Base-by-base conservation (phyloP, 2,888 invertebrate genomes). In the Noctua comes region DNA sequence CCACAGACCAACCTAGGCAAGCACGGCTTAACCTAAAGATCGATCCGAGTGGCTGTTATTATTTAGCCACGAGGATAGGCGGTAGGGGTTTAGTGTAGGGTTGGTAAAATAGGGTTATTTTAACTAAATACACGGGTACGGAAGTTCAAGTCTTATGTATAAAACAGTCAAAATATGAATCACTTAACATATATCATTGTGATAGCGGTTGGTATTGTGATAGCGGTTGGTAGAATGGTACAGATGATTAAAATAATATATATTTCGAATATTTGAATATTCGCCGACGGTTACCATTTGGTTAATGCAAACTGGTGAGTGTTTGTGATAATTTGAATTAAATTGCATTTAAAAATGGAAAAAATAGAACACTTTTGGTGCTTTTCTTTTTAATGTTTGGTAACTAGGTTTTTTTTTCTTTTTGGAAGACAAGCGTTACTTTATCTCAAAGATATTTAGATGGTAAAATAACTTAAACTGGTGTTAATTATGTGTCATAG, bases 211-310 rank as follows among this genome's bases (percentile, higher is more conserved):
- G 16, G 43, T 31, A 62, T 21, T 40, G 40, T 66, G 36, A n/a
- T n/a, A 71, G 31, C n/a, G 10, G 36, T 69, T 57, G 16, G 43
- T 31, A 62, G 21, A 36, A 64, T 31, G 4, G 31, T 43, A 13
- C 40, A 36, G 2, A 40, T 21, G 68, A 78, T 48, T 40, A 68
- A 16, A 71, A 83, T 57, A 79, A 79, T 46, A 72, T 48, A 18
- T 68, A 24, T 13, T 54, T 13, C 8, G 18, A 40, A 62, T 59
- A 83, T 84, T 79, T 79, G 81, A 84, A 81, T 81, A 84, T 72
- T 64, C 43, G 1, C 62, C 68, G 4, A 43, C 54, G 46, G 54
- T 51, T 80, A 62, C 11, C 7, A 43, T 54, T 62, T 62, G 3
- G 36, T 43, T 51, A 66, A 57, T 72, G 84, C 79, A 72, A 84